These are phyloP conservation scores for Gorsachius goisagi DNA, from an alignment of 2,113 vertebrate genomes.

Conservation along the genomic window DNA sequence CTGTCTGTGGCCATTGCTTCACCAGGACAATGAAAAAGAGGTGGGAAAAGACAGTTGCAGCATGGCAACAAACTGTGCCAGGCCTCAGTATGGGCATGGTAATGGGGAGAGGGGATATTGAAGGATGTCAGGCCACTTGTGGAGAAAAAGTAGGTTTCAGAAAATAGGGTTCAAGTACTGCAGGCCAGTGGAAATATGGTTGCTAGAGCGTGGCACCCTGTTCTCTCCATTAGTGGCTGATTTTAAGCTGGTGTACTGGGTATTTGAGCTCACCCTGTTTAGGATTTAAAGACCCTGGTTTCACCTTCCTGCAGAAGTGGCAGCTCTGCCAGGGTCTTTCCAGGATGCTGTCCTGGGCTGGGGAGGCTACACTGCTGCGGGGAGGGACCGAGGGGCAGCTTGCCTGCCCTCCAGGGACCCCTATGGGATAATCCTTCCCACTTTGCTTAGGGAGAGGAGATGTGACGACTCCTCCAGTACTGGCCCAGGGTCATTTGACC, in stretches of 20 bases:
- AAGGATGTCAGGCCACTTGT: background rate
- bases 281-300: background rate
- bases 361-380: background rate
- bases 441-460: background rate
- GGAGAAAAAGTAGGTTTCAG: background rate
- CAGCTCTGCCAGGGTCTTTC: background rate
- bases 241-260: accelerated
- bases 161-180: background rate
- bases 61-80: background rate
- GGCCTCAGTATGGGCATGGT: background rate
- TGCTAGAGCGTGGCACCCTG: background rate
- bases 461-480: background rate
- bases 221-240: background rate
- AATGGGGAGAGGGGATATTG: background rate
- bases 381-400: accelerated
- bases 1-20: background rate
- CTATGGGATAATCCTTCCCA: background rate
- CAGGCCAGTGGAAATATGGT: accelerated
- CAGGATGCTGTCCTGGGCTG: accelerated
- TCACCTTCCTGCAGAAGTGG: background rate
- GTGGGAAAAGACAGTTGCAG: background rate
- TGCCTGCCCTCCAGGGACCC: too few species aligned
- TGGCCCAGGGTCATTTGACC: background rate
- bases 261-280: background rate
- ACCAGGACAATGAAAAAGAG: background rate